Evolutionary conservation across 2,888 invertebrate species (phyloP), one percentile per base, ranked within the genome.

Genomic region (Myopa testacea): DNA sequence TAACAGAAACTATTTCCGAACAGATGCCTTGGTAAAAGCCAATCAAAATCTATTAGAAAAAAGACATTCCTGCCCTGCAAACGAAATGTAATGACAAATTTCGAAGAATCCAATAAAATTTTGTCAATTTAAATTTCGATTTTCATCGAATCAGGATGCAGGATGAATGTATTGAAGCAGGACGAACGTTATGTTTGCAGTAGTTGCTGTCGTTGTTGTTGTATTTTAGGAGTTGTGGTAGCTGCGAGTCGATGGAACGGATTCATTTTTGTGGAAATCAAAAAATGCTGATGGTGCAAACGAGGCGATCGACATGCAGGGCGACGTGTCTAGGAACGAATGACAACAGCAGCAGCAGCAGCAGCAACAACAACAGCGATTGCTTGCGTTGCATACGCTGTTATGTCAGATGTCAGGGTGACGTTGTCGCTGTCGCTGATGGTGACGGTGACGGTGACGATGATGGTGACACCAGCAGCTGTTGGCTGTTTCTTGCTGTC

Each of bases 61-160:
- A n/a, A 52, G 14, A 52, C 8, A 58, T 58, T n/a, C n/a, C n/a
- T 16, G 58, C 34, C 34, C n/a, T 38, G 37, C 34, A 65, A 65
- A 65, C 65, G 65, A 65, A 65, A 38, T 65, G 38, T 65, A 65
- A 65, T 65, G 65, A 34, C 26, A 65, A 65, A 65, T 65, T 65
- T 65, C 14, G 4, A 65, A 65, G 3, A 65, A 65, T 65, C 65
- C 65, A 38, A 65, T 65, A 65, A 65, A 14, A 65, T 65, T 65
- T 38, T 65, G 65, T 38, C 65, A 65, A 65, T 65, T 65, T 65
- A 65, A 38, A 65, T 65, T 65, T 65, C 16, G 65, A 65, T 65
- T 65, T 65, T 16, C 37, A 65, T 65, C 65, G 65, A 34, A 38
- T 65, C 34, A 12, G 26, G 16, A 38, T 12, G 63, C 63, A 38